Evolutionary conservation across 2,113 vertebrate species (phyloP).

Genomic region (Phalacrocorax brasilianus): DNA sequence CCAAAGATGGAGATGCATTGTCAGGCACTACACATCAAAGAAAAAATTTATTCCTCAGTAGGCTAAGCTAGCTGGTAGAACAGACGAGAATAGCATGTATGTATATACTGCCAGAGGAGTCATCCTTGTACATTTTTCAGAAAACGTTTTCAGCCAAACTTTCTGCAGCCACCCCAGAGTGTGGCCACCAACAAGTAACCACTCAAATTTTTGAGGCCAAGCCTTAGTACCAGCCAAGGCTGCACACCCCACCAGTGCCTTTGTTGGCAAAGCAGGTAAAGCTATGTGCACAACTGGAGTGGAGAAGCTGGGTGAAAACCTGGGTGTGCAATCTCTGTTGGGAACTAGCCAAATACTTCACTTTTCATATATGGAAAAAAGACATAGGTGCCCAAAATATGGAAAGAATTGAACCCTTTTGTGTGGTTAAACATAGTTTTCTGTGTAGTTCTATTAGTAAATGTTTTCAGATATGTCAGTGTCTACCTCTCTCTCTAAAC

Average conservation of each 20-base stretch:
- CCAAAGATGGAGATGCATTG: neutral
- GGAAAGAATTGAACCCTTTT: neutral
- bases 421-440: neutral
- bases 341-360: neutral
- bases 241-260: neutral
- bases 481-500: neutral
- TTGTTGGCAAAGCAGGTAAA: neutral
- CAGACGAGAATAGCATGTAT: neutral
- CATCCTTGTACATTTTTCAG: neutral
- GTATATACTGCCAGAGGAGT: neutral
- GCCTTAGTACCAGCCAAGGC: neutral
- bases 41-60: neutral
- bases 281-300: neutral
- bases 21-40: neutral
- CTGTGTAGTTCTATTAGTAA: neutral
- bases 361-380: neutral
- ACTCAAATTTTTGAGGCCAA: slow-evolving; percentile 2
- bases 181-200: neutral
- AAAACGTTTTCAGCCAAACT: neutral
- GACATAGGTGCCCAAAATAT: neutral
- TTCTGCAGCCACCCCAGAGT: neutral
- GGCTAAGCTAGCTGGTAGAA: neutral
- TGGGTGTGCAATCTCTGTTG: neutral
- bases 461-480: neutral
- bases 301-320: neutral